Conservation (phyloP, 2,888 invertebrate genomes). For the Stenoptilia bipunctidactyla region DNA sequence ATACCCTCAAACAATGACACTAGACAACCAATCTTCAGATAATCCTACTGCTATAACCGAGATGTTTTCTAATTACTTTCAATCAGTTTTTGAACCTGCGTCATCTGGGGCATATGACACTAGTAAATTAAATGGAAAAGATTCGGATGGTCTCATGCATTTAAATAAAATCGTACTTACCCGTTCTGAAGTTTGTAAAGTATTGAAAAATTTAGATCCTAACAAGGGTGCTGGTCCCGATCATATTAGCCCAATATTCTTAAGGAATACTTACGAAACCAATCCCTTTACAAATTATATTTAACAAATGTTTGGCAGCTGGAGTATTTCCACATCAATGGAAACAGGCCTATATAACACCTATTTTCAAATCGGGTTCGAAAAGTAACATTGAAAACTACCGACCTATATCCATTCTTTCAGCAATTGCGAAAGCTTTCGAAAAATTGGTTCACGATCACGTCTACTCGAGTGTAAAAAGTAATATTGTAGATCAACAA, state of each 20-base stretch:
- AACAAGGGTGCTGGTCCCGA: conserved; percentile 1
- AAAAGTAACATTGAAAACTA: not conserved
- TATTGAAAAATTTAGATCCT: not conserved
- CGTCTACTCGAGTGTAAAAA: too few species aligned
- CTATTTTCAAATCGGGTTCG: conserved; percentile 3
- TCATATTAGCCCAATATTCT: conserved; percentile 1
- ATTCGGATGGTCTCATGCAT: not conserved
- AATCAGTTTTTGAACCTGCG: not conserved
- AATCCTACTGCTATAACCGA: not conserved
- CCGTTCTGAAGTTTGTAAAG: not conserved
- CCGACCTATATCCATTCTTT: not conserved
- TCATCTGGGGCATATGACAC: not conserved
- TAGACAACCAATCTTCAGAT: not conserved
- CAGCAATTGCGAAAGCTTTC: conserved; percentile 2
- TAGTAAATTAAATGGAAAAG: not conserved
- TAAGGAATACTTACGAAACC: not conserved
- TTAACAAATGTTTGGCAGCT: conserved; percentile 1
- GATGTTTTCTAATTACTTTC: not conserved
- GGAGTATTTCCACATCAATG: conserved; percentile 2
- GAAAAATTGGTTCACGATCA: too few species aligned
- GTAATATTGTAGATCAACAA: not conserved
- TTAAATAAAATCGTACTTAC: too few species aligned
- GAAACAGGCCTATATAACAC: conserved; percentile 1
- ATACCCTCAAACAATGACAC: not conserved
- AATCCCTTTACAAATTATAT: conserved; percentile 1